Evolutionary conservation across 2,113 vertebrate genomes (phyloP), one percentile per base, ranked within the genome.

Genomic region (Erinaceus europaeus): DNA sequence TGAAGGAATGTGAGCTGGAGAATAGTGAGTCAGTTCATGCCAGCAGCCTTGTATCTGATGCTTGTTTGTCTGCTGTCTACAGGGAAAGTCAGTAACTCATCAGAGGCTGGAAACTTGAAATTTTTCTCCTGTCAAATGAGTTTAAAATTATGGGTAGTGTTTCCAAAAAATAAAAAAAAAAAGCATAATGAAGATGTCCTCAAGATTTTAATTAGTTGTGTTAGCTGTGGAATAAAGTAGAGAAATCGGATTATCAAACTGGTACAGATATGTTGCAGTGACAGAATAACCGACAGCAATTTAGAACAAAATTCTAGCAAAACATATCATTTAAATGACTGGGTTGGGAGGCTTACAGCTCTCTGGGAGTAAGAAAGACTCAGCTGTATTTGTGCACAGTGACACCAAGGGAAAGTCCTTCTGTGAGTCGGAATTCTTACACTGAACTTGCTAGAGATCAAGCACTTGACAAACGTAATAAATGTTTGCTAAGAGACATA

Each of bases 131-230:
- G 0, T 9, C 61, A 64, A 57, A 15, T 82, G 36, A 59, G 18
- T 44, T 82, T 59, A 27, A 62, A 74, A 40, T 69, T 40, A 15
- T 4, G 4, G 17, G 4, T 29, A 4, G 46, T 68, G 13, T 72
- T 76, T 91, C 52, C 71, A 4, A 44, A 32, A 85, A 17, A 85
- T 20, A 72, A 85, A 38, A 42, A 59, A 72, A 85, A 38, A 42
- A 59, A 65, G 21, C 21, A 55, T 18, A 77, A 21, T 38, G 52
- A 34, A n/a, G 38, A 17, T 57, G 6, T 64, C 34, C 23, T 78
- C 13, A 15, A 12, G 46, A 27, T 85, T 74, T 64, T 69, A 36
- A 38, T 71, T 34, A 46, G 23, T 65, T 36, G 20, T 82, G 57
- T 67, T 40, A 40, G 64, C 57, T 72, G 14, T 88, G 27, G 15